Evolutionary conservation across 2,888 invertebrate species (phyloP).

Genomic region (Noctua pronuba): DNA sequence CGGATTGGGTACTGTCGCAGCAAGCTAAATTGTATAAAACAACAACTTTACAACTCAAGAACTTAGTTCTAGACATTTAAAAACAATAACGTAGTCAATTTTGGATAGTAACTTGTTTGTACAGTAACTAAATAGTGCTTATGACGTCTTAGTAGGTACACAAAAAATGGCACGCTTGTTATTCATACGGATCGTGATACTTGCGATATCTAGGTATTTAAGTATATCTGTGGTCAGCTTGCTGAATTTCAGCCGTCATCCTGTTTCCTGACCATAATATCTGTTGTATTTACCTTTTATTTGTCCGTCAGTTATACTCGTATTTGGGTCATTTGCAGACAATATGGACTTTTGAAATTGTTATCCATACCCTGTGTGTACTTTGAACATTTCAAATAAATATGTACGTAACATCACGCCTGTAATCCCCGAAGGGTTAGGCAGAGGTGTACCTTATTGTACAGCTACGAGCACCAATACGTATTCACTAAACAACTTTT

Average conservation of each 20-base stretch:
- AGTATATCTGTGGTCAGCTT: conserved; percentile 5
- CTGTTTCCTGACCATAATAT: conserved; percentile 52
- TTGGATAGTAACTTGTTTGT: conserved; percentile 1
- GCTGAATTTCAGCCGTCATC: conserved; percentile 36
- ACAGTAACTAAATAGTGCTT: background rate
- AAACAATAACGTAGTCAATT: background rate
- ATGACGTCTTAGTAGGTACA: background rate
- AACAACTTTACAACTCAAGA: too few species aligned
- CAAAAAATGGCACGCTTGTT: background rate
- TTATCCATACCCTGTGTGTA: background rate
- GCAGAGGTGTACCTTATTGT: background rate
- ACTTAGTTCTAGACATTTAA: background rate
- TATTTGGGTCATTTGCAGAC: conserved; percentile 37
- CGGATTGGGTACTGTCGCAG: background rate
- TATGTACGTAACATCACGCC: background rate
- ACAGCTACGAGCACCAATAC: too few species aligned
- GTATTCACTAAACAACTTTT: too few species aligned
- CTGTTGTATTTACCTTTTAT: conserved; percentile 52
- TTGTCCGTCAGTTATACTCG: conserved; percentile 21
- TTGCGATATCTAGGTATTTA: background rate
- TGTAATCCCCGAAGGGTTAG: background rate
- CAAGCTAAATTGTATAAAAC: too few species aligned
- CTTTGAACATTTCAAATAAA: background rate
- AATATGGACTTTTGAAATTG: conserved; percentile 13
- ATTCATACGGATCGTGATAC: background rate